These are phyloP conservation scores for Mya arenaria DNA, from an alignment of 1,140 invertebrate species.

Conservation along the genomic window DNA sequence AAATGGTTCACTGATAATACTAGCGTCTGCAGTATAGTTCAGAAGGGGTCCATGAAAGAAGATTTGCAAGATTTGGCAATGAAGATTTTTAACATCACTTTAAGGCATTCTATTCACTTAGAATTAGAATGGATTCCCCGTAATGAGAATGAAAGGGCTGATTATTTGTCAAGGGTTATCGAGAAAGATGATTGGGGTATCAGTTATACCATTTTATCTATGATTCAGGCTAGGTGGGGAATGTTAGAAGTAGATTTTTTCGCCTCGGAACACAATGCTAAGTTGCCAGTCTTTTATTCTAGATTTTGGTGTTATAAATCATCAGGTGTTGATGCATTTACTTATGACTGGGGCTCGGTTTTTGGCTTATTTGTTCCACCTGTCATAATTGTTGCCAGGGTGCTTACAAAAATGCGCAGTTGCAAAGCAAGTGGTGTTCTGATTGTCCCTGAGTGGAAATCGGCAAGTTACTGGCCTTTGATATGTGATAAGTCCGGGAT, in stretches of 20 bases:
- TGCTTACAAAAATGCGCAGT: neutral
- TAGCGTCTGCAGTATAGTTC: slow-evolving; percentile 5
- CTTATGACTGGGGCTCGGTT: neutral
- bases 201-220: neutral
- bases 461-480: slow-evolving; percentile 35
- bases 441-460: slow-evolving; percentile 29
- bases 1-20: slow-evolving; percentile 23
- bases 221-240: slow-evolving; percentile 7
- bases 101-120: neutral
- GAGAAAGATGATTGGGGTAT: slow-evolving; percentile 43
- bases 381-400: neutral
- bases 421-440: slow-evolving; percentile 7
- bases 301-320: slow-evolving; percentile 25
- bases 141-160: neutral
- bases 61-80: slow-evolving; percentile 21
- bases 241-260: slow-evolving; percentile 24
- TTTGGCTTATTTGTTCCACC: neutral
- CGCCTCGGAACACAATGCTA: neutral
- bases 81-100: slow-evolving; percentile 24
- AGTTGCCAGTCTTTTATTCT: neutral
- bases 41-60: slow-evolving; percentile 9
- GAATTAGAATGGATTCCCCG: slow-evolving; percentile 5
- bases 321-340: slow-evolving; percentile 8
- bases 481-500: neutral
- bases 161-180: slow-evolving; percentile 16